Evolutionary conservation across 1,140 invertebrate species (phyloP).

Genomic region (Cotesia chilonis): DNA sequence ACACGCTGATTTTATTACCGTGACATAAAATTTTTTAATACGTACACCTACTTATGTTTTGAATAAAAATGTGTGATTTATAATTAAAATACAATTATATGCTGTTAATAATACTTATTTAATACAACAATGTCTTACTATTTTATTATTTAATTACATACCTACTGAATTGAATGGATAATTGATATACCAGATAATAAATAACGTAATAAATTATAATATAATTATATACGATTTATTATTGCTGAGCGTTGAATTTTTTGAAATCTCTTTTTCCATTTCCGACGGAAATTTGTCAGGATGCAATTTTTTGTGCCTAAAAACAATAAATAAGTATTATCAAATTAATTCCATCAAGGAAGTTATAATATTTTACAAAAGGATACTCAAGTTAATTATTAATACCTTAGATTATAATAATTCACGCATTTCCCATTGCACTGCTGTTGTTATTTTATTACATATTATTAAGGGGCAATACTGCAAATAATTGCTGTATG

Average conservation of each 20-base stretch:
- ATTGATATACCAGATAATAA: background rate
- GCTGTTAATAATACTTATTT: constrained; percentile 57
- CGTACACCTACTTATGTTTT: too few species aligned
- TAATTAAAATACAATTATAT: constrained; percentile 48
- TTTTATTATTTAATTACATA: constrained; percentile 16
- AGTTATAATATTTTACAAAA: too few species aligned
- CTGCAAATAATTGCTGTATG: background rate
- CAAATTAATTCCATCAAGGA: too few species aligned
- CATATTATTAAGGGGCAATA: background rate
- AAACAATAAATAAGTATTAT: too few species aligned
- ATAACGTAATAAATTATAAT: background rate
- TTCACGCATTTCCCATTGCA: too few species aligned
- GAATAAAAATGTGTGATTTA: constrained; percentile 54
- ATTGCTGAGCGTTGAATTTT: background rate
- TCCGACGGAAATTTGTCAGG: constrained; percentile 4
- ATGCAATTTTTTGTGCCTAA: too few species aligned
- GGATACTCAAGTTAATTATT: too few species aligned
- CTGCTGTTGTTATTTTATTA: background rate
- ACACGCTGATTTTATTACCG: constrained; percentile 7
- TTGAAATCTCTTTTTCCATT: background rate
- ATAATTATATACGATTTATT: background rate
- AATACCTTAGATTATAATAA: background rate
- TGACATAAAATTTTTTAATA: constrained; percentile 3
- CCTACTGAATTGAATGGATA: background rate
- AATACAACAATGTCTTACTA: constrained; percentile 40